phyloP scores from a whole-genome alignment of 1,140 invertebrate genomes.

The Thaumatotibia leucotreta region DNA sequence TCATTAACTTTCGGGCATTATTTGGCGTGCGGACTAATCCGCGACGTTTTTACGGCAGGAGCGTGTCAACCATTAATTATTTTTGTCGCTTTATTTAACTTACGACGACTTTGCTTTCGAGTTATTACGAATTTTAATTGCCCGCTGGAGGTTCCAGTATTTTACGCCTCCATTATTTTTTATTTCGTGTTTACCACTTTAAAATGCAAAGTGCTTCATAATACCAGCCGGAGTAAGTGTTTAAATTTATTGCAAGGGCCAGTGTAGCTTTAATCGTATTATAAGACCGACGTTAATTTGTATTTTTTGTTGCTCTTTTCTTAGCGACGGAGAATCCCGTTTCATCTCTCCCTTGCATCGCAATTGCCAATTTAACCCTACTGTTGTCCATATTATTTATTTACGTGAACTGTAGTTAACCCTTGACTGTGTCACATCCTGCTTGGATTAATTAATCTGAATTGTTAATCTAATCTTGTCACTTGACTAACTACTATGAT shows the following conservation, averaged over 20 bases:
- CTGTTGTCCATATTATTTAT: background rate
- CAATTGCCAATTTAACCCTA: background rate
- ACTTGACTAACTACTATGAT: slow-evolving; percentile 8
- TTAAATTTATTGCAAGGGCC: slow-evolving; percentile 4
- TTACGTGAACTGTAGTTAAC: background rate
- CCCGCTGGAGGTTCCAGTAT: slow-evolving; percentile 30
- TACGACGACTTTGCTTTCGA: slow-evolving; percentile 59
- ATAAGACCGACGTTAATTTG: background rate
- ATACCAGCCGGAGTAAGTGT: slow-evolving; percentile 7
- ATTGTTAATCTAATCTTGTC: slow-evolving; percentile 11
- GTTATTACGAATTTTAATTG: slow-evolving; percentile 69
- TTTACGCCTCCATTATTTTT: slow-evolving; percentile 31
- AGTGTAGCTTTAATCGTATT: background rate
- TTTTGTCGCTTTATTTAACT: slow-evolving; percentile 68
- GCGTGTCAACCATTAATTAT: slow-evolving; percentile 65
- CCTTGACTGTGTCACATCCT: slow-evolving; percentile 6
- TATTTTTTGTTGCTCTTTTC: background rate
- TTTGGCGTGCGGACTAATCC: slow-evolving; percentile 37
- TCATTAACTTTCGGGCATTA: slow-evolving; percentile 39
- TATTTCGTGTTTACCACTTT: slow-evolving; percentile 19
- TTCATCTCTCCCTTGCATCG: background rate
- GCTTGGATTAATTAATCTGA: slow-evolving; percentile 10
- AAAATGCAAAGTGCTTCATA: slow-evolving; percentile 12
- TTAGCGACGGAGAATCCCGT: background rate
- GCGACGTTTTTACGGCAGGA: slow-evolving; percentile 41